Conservation (phyloP, 2,888 invertebrate genomes). For the Agonopterix arenella region DNA sequence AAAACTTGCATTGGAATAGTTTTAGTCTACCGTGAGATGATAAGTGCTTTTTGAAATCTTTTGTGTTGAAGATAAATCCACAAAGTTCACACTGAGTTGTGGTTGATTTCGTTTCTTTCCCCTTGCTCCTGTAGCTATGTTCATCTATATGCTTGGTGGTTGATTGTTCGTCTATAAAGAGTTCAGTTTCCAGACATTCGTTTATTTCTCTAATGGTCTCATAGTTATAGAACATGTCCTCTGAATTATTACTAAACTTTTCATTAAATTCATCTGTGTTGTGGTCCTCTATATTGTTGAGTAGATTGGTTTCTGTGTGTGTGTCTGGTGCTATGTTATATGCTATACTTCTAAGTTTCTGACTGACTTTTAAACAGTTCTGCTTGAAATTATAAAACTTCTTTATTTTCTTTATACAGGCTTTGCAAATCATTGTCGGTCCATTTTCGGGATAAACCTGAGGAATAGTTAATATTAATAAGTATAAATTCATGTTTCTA, state of each 20-base stretch:
- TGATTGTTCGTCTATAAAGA: no score
- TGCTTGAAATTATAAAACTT: conserved; percentile 31
- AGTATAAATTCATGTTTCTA: no score
- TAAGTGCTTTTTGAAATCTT: conserved; percentile 36
- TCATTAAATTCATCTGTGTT: no score
- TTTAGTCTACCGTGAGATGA: conserved; percentile 39
- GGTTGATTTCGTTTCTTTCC: background rate
- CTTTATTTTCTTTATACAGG: conserved; percentile 25
- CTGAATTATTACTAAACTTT: no score
- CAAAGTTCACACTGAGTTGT: conserved; percentile 23
- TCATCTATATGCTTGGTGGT: no score
- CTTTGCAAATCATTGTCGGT: conserved; percentile 21
- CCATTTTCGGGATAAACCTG: conserved; percentile 21
- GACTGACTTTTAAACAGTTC: conserved; percentile 21
- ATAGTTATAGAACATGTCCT: no score
- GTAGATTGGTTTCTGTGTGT: no score
- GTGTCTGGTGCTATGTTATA: no score
- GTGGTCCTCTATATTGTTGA: no score
- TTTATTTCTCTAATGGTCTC: no score
- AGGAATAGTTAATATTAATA: conserved; percentile 6
- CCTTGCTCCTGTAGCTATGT: no score
- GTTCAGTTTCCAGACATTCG: no score
- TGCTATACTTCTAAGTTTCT: background rate
- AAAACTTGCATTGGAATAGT: conserved; percentile 42
- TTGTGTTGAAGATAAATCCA: conserved; percentile 24